Conservation (phyloP, 1,140 invertebrate genomes). For the Drosophila rufa region DNA sequence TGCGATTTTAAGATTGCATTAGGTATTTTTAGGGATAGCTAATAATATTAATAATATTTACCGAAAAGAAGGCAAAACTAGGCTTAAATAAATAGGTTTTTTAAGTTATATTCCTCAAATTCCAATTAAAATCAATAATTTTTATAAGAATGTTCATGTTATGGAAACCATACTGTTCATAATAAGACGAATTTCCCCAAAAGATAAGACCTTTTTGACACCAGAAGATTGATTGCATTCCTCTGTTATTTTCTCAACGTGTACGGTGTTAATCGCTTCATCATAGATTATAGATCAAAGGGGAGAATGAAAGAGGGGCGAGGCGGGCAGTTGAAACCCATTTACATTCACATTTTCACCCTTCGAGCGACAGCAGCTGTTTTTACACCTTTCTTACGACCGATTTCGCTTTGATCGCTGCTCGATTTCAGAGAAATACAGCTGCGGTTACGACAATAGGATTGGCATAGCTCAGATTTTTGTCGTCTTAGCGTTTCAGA, state of each 20-base stretch:
- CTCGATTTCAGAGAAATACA: background rate
- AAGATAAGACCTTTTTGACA: background rate
- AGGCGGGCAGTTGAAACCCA: background rate
- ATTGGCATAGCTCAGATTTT: background rate
- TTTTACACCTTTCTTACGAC: conserved; percentile 6
- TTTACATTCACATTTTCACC: conserved; percentile 31
- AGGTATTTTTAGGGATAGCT: no score
- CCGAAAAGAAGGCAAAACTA: background rate
- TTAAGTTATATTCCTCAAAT: no score
- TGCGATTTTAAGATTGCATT: no score
- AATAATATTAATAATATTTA: no score
- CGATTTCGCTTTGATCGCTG: background rate
- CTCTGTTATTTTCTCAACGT: background rate
- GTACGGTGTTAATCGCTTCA: background rate
- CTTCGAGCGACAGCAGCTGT: conserved; percentile 13
- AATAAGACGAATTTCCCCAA: no score
- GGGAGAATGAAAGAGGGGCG: background rate
- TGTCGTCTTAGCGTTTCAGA: no score
- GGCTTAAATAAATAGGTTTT: no score
- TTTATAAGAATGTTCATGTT: no score
- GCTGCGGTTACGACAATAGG: background rate
- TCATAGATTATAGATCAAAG: background rate
- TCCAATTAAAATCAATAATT: no score
- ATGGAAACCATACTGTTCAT: no score
- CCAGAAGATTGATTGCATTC: background rate